Evolutionary conservation across 1,140 invertebrate species (phyloP), one percentile per base, ranked within the genome.

Genomic region (Spodoptera litura): DNA sequence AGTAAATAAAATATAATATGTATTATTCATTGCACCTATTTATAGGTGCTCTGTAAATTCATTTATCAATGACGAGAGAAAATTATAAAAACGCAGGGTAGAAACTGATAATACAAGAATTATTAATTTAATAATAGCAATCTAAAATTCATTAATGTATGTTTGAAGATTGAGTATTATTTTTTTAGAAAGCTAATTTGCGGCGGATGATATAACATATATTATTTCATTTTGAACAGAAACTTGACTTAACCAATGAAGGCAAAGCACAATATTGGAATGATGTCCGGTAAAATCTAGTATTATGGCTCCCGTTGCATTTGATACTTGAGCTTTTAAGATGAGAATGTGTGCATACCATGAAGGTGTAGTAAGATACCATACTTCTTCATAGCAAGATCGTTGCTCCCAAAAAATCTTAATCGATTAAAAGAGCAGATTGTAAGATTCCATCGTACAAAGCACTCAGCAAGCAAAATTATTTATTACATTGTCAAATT

Each of bases 81-180:
- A 84, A 82, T 66, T 83, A 59, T 52, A 81, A 86, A 85, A 74
- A 85, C 79, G 85, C 89, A 92, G 90, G 90, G 90, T 92, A 92
- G 85, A 84, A 80, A 83, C 83, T 78, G 82, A 90, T 89, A 90
- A 88, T 89, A 88, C 76, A 79, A 83, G 78, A 79, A 81, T 80
- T 81, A 70, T 72, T 44, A 44, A 6, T 44, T 80, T 83, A 78
- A 52, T 84, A 72, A 64, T 53, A 62, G 51, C 55, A 71, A 27
- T 58, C 15, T 74, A 27, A 38, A 75, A 61, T 64, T 75, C 74
- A 73, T 72, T 61, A 25, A 61, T 73, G 58, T 49, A 56, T 25
- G 27, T 12, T 61, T 25, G 9, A 13, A 51, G 12, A 44, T 51
- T 62, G 62, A 12, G 35, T 75, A 64, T 12, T 75, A 75, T 27